Base-by-base conservation (phyloP, 2,113 vertebrate species). In the Aegypius monachus region DNA sequence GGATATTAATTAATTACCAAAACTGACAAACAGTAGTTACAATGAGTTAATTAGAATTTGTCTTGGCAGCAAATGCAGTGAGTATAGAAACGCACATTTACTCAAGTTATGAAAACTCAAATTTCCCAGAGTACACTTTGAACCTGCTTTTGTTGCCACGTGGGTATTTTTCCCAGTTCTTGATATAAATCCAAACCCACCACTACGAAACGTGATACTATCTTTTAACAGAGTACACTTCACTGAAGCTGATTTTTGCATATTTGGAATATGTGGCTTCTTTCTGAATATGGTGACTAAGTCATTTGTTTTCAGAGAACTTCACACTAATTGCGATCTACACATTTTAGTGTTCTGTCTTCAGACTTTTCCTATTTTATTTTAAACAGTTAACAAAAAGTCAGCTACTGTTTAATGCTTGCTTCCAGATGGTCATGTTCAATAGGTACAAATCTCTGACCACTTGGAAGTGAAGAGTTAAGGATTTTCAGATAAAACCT, bases 121-220 rank as follows among this genome's bases (percentile, higher is more conserved):
- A 45, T 78, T 95, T 94, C 90, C 90, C 95, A 52, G 29, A 85
- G 93, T 74, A 92, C 65, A 68, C 62, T 97, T 88, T 95, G 95
- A 95, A 73, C 87, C 27, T 7, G 3, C 29, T 94, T 91, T 94
- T 77, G 62, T 90, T 97, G 81, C 67, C 11, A 10, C 18, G 23
- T 90, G 94, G 74, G 66, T 94, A 87, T 93, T 90, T 91, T 74
- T 95, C 81, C 70, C 71, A 73, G 62, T 88, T 93, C 79, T 91
- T 95, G 74, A 82, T 97, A 68, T 82, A 92, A 97, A 74, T 96
- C 81, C 86, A 94, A 95, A 88, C 74, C 70, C 83, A 90, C 61
- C 62, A 23, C 82, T 93, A 65, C 27, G 65, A 61, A 92, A 72
- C 0, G 0, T 66, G 62, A 38, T 81, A 71, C 3, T 27, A 40